These are phyloP conservation scores for Apocrypta bakeri DNA, from an alignment of 1,140 invertebrate genomes.

Conservation along the genomic window DNA sequence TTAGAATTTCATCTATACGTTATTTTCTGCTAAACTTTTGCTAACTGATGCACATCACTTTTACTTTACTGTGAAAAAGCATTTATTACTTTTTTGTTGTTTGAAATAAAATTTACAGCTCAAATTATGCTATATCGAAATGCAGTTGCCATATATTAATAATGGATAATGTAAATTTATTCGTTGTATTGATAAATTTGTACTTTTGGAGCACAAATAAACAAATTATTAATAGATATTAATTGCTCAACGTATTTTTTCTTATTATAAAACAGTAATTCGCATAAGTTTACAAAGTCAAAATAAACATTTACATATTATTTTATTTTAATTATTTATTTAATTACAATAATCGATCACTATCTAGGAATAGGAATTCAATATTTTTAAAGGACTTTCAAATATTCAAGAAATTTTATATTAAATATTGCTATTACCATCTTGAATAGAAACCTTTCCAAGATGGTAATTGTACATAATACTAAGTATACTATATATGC, in stretches of 20 bases:
- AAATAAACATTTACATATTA: no score
- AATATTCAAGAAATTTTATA: no score
- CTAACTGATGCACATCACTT: not conserved
- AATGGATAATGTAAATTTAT: not conserved
- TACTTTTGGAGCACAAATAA: conserved; percentile 2
- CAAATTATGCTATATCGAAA: not conserved
- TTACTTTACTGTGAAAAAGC: not conserved
- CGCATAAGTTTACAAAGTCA: no score
- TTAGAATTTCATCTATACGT: no score
- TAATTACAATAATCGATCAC: no score
- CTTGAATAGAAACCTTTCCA: no score
- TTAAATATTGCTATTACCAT: no score
- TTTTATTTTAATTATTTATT: no score
- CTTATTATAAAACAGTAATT: not conserved
- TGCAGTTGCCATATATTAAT: not conserved
- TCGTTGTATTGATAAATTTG: not conserved
- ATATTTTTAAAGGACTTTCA: no score
- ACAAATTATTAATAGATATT: conserved; percentile 3
- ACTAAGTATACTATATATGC: no score
- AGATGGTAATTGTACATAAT: no score
- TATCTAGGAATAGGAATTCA: no score
- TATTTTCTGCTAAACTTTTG: not conserved
- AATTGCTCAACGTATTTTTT: not conserved
- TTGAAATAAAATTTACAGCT: not conserved
- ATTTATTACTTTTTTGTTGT: not conserved